Conservation (phyloP, 2,888 invertebrate species). For the Hydropsyche betteni region DNA sequence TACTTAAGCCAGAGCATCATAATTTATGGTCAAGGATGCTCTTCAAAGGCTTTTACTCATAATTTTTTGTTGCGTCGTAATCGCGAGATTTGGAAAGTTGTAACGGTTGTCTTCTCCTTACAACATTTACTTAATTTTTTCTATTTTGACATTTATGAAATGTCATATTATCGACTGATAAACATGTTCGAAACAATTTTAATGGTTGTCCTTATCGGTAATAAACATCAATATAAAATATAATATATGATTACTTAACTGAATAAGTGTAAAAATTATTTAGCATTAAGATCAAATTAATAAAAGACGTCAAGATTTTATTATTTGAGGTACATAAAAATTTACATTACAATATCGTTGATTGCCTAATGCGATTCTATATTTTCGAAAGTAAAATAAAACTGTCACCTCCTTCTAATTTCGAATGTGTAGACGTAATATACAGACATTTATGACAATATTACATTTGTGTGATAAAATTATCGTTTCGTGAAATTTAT, state of each 20-base stretch:
- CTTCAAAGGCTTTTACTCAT: neutral
- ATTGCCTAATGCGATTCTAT: constrained; percentile 12
- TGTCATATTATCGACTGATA: constrained; percentile 10
- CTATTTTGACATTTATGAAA: neutral
- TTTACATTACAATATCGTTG: constrained; percentile 23
- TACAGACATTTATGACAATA: neutral
- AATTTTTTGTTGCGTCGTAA: neutral
- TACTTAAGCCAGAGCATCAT: constrained; percentile 30
- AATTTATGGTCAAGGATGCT: constrained; percentile 40
- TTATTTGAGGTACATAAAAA: neutral
- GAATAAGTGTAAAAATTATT: neutral
- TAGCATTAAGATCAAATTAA: neutral
- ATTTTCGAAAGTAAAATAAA: constrained; percentile 6
- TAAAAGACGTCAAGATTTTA: constrained; percentile 1
- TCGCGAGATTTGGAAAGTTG: constrained; percentile 13
- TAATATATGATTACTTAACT: neutral
- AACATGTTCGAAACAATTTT: neutral
- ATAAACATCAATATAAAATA: constrained; percentile 7
- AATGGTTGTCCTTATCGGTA: constrained; percentile 1
- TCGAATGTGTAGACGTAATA: neutral
- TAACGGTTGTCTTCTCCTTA: constrained; percentile 1
- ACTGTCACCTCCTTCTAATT: neutral
- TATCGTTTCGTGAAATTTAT: neutral
- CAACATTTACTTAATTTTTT: neutral
- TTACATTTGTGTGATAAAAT: neutral